These are phyloP conservation scores for Pseudochaenichthys georgianus DNA, from an alignment of 2,797 vertebrate genomes.

Conservation along the genomic window DNA sequence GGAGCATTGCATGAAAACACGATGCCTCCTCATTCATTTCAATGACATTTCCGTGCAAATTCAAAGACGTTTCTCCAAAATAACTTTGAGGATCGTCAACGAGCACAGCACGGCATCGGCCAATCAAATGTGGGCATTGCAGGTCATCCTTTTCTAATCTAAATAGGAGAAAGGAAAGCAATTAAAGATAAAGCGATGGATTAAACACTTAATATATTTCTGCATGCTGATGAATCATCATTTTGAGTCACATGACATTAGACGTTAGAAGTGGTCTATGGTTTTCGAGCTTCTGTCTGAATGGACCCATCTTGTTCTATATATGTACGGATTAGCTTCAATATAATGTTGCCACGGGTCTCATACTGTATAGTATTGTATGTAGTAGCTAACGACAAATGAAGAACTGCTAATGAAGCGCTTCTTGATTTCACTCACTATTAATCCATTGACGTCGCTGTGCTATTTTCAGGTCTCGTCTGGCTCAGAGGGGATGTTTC, in stretches of 20 bases:
- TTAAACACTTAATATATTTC: no score
- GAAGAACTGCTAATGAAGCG: slow-evolving; percentile 58
- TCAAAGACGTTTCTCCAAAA: not conserved
- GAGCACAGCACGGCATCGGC: not conserved
- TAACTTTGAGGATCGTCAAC: not conserved
- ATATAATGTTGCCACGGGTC: slow-evolving; percentile 38
- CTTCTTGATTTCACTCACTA: slow-evolving; percentile 64
- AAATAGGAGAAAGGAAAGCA: not conserved
- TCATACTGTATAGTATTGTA: not conserved
- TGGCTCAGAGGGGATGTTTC: slow-evolving; percentile 21
- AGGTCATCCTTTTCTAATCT: not conserved
- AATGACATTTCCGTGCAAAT: not conserved
- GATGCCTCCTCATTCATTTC: not conserved
- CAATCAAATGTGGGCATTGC: not conserved
- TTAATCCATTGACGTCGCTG: slow-evolving; percentile 56
- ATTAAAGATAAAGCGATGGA: not conserved
- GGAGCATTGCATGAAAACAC: not conserved
- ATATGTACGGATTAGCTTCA: slow-evolving; percentile 42
- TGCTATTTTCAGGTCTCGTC: slow-evolving; percentile 48
- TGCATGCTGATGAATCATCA: not conserved
- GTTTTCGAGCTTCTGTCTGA: not conserved
- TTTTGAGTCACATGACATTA: no score
- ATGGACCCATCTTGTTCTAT: not conserved
- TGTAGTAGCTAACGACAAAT: slow-evolving; percentile 53
- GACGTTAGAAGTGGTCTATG: no score